Evolutionary conservation across 2,113 vertebrate species (phyloP).

Genomic region (Bufo gargarizans): DNA sequence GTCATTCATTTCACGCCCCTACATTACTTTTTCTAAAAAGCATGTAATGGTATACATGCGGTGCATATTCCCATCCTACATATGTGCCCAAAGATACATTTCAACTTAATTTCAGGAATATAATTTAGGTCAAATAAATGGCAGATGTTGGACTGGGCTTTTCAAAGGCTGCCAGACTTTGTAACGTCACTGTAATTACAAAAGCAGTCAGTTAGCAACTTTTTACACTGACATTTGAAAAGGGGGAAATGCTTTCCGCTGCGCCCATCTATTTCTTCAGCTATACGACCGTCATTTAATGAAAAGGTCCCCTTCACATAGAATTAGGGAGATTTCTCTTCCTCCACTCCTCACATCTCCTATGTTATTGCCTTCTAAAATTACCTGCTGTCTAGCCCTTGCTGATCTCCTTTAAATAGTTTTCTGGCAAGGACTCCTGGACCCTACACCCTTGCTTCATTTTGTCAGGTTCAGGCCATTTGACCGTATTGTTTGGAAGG

Average conservation of each 20-base stretch:
- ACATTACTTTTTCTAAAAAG: slow-evolving; percentile 23
- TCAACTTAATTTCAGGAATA: slow-evolving; percentile 48
- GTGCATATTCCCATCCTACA: neutral
- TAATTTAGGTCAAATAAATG: slow-evolving; percentile 54
- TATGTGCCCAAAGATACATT: slow-evolving; percentile 47
- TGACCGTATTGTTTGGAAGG: slow-evolving; percentile 49
- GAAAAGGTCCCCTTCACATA: slow-evolving; percentile 54
- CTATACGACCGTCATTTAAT: slow-evolving; percentile 37
- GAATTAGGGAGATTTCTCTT: slow-evolving; percentile 48
- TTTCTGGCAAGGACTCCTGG: slow-evolving; percentile 47
- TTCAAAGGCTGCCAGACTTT: slow-evolving; percentile 37
- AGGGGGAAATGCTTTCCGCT: slow-evolving; percentile 24
- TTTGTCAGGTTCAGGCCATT: slow-evolving; percentile 55
- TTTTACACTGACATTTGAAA: slow-evolving; percentile 50
- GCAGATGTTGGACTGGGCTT: slow-evolving; percentile 47
- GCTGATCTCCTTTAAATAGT: slow-evolving; percentile 49
- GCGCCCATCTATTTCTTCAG: slow-evolving; percentile 33
- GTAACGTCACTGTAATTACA: slow-evolving; percentile 51
- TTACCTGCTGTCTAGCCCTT: slow-evolving; percentile 54
- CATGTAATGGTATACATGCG: slow-evolving; percentile 36
- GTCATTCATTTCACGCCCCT: slow-evolving; percentile 25
- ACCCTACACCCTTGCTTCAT: slow-evolving; percentile 48
- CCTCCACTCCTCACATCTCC: slow-evolving; percentile 41
- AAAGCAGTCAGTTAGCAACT: slow-evolving; percentile 45
- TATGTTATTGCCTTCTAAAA: slow-evolving; percentile 51